Conservation (phyloP, 2,888 invertebrate genomes). For the Mesorhabditis belari region DNA sequence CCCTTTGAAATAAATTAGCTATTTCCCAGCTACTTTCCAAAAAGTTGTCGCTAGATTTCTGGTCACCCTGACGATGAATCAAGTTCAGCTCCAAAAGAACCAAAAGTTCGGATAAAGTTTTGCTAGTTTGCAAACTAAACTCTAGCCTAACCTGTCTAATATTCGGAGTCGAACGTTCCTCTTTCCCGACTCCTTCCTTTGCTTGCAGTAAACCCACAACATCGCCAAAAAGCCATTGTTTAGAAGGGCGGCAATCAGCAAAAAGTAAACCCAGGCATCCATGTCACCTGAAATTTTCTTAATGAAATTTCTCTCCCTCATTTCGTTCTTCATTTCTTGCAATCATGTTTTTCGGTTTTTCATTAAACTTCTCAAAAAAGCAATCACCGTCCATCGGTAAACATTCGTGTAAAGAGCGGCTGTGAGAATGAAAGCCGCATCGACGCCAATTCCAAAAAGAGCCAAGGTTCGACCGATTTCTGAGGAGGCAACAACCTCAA, state of each 20-base stretch:
- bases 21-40: no score
- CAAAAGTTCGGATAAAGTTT: no score
- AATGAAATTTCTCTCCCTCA: neutral
- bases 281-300: constrained; percentile 7
- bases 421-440: constrained; percentile 29
- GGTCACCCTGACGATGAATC: no score
- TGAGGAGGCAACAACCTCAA: constrained; percentile 24
- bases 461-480: constrained; percentile 35
- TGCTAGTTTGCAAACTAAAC: no score
- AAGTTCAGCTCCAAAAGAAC: no score
- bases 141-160: no score
- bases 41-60: no score
- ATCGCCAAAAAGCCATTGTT: constrained; percentile 16
- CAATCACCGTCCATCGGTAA: constrained; percentile 15
- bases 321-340: no score
- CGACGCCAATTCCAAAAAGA: constrained; percentile 30
- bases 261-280: constrained; percentile 32
- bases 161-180: neutral
- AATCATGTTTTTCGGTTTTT: no score
- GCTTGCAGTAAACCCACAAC: constrained; percentile 29
- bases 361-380: no score
- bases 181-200: constrained; percentile 13
- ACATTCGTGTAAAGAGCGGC: constrained; percentile 22
- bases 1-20: no score
- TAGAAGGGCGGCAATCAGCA: constrained; percentile 23